Base-by-base conservation (phyloP, 1,140 invertebrate genomes). In the Patella vulgata region DNA sequence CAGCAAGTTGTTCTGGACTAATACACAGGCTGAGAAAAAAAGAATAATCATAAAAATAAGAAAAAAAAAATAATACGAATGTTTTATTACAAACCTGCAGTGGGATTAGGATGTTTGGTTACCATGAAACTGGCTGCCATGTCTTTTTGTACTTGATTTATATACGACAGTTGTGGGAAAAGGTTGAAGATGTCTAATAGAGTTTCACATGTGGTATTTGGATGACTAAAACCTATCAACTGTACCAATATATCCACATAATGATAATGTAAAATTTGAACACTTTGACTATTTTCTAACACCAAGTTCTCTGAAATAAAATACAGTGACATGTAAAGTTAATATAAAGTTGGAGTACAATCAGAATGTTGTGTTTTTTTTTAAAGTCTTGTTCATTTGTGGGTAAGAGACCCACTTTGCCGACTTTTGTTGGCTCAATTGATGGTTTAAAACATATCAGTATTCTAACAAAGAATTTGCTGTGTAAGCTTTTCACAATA, bases 131-230 rank as follows among this genome's bases (percentile, higher is more conserved):
- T 70, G 27, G 51, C 62, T 23, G 70, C 68, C 21, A 74, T 58
- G 50, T 68, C 60, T 31, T 27, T 19, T 40, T 74, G 71, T 23
- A 74, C 30, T 14, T 50, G n/a, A 36, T 71, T 74, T 17, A 74
- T 51, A 12, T 56, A 55, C 19, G 43, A 51, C 14, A 74, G 44
- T 3, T 59, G 50, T 21, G 71, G 71, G n/a, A 71, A 36, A 14
- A 68, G 27, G 11, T 63, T 33, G 59, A 71, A 70, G 6, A 68
- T 59, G 43, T 70, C 71, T 23, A 68, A 48, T 1, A 74, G 56
- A 12, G 67, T 54, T 0, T 61, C 50, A 11, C 47, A 31, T 46
- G 51, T 40, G 12, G 42, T 30, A 3, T 39, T 27, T 9, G 40
- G 46, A 28, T 68, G 59, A 39, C 50, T 43, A 25, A 59, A 52